These are phyloP conservation scores for Antechinus stuartii DNA, from an alignment of 2,113 vertebrate species.

Conservation along the genomic window DNA sequence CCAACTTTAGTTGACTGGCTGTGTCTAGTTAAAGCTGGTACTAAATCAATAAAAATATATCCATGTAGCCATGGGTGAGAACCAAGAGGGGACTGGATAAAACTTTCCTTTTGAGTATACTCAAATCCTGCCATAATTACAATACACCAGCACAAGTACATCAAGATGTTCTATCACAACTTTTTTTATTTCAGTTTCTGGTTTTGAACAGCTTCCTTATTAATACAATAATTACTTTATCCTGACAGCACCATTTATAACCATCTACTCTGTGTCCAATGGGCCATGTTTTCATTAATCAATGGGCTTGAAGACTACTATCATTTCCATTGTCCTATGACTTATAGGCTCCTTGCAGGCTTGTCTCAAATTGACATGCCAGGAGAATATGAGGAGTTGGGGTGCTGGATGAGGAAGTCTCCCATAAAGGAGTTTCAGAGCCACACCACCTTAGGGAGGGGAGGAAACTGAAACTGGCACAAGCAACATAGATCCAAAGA, in stretches of 20 bases:
- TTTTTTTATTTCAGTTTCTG: constrained; percentile 59
- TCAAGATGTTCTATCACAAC: constrained; percentile 54
- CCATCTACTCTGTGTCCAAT: constrained; percentile 87
- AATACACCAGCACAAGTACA: background rate
- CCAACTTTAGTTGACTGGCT: constrained; percentile 76
- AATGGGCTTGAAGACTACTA: constrained; percentile 83
- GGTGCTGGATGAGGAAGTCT: background rate
- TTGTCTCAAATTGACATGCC: constrained; percentile 63
- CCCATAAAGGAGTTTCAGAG: background rate
- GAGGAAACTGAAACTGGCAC: background rate
- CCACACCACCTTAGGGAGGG: background rate
- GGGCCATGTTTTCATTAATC: constrained; percentile 87
- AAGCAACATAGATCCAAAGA: background rate
- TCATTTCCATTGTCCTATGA: constrained; percentile 85
- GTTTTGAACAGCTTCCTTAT: constrained; percentile 82
- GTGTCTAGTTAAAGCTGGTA: constrained; percentile 76
- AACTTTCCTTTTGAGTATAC: no score
- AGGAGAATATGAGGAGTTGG: background rate
- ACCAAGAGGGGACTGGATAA: background rate
- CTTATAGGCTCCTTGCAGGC: constrained; percentile 83
- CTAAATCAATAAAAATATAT: constrained; percentile 77
- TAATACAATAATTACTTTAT: constrained; percentile 89
- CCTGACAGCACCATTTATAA: constrained; percentile 88
- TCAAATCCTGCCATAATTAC: background rate
- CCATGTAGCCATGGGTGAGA: background rate